phyloP scores from a whole-genome alignment of 2,888 invertebrate species.

The Callyntrura sp. region DNA sequence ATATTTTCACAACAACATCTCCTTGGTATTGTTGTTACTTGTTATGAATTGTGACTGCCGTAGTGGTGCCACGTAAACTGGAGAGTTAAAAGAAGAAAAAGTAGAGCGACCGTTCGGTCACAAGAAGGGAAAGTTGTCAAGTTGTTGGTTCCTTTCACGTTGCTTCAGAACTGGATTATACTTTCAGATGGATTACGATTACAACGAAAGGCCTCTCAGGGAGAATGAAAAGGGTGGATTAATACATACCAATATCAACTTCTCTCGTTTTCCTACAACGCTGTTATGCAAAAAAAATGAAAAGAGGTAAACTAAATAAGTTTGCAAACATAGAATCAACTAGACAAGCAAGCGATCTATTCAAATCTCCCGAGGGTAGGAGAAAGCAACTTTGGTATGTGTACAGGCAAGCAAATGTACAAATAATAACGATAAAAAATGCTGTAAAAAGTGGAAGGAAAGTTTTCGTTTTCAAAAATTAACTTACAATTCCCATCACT shows the following conservation, averaged over 20 bases:
- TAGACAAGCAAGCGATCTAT: not conserved
- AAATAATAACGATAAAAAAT: not conserved
- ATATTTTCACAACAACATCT: not conserved
- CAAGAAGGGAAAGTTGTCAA: slow-evolving; percentile 32
- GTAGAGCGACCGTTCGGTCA: slow-evolving; percentile 1
- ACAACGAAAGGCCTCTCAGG: not conserved
- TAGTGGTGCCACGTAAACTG: slow-evolving; percentile 26
- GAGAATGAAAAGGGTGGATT: not conserved
- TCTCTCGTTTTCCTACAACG: not conserved
- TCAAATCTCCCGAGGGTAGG: not conserved
- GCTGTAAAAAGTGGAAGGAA: slow-evolving; percentile 7
- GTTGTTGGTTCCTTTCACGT: slow-evolving; percentile 4
- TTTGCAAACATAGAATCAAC: not conserved
- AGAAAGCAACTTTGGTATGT: not conserved
- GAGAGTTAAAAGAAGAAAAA: not conserved
- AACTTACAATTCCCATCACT: slow-evolving; percentile 79
- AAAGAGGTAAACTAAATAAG: not conserved
- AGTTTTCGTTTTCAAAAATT: not conserved
- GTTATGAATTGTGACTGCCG: slow-evolving; percentile 14
- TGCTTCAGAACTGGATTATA: not conserved
- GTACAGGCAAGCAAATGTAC: not conserved
- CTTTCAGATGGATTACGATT: not conserved
- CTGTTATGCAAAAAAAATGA: not conserved
- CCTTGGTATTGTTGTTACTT: no score
- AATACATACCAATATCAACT: not conserved